Base-by-base conservation (phyloP, 2,797 vertebrate species). In the Labeo calbasu region DNA sequence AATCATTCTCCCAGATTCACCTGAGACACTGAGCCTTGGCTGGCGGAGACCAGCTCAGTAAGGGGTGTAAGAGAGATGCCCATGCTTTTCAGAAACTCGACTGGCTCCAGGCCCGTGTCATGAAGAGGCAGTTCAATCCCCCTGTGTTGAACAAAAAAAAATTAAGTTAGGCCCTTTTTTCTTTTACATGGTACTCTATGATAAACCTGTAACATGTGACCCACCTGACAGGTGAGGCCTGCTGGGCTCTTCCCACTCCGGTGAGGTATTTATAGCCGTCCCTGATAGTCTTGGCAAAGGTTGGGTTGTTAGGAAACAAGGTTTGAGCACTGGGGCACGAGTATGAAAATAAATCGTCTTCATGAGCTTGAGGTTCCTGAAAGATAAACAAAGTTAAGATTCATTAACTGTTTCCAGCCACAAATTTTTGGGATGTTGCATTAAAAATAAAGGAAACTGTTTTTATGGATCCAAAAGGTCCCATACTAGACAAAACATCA, bases 231-330 rank as follows among this genome's bases (percentile, higher is more conserved):
- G 93, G 89, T 63, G 91, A 88, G 9, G 90, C 86, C 61, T 91
- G 90, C 89, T 94, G 92, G 71, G 92, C 89, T 75, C 92, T 91
- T 17, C 94, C 95, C 84, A 95, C 95, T 46, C 95, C 95, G 0
- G 94, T 95, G 87, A 96, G 94, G 91, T 96, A 95, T 91, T 96
- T 96, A 90, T 95, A 96, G 85, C 94, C 21, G 23, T 96, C 95
- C 59, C 96, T 91, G 87, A 96, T 96, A 88, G 93, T 94, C 91
- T 95, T 95, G 86, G 96, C 95, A 86, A 94, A 96, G 21, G 94
- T 91, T 1, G 96, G 96, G 89, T 96, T 96, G 92, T 96, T 95
- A 70, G 96, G 96, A 78, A 96, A 96, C 77, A 96, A 89, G 0
- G 94, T 95, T 86, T 96, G 94, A 12, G 93, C 90, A 87, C 95